Percentiles rank a stretch among this genome's conserved stretches.
These are phyloP conservation scores for Euphonia xanthogaster DNA, from an alignment of 2,797 vertebrate genomes.

Conservation along the genomic window DNA sequence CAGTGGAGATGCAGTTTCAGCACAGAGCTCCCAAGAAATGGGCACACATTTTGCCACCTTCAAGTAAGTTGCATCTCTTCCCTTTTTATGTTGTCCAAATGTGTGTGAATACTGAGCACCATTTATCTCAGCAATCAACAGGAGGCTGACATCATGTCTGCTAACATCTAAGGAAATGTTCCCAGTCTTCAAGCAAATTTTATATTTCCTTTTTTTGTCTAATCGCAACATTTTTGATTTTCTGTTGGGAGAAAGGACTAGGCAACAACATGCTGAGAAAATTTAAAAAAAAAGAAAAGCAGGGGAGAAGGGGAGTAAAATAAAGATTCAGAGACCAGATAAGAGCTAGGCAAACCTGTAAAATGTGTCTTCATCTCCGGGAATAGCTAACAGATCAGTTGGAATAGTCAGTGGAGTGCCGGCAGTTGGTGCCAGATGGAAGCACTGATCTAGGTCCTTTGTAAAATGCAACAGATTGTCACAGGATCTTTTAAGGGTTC, in stretches of 20 bases:
- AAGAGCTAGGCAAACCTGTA: background rate
- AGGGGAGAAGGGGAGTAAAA: background rate
- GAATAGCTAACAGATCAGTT: background rate
- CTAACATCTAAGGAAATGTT: background rate
- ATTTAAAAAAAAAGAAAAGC: background rate
- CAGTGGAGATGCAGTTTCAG: background rate
- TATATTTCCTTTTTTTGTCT: background rate
- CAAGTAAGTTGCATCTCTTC: accelerated
- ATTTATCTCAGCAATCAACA: background rate
- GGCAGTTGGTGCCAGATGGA: background rate
- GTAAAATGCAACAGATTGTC: background rate
- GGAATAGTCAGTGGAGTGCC: background rate
- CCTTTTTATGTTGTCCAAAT: background rate
- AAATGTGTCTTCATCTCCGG: background rate
- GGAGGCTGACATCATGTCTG: background rate
- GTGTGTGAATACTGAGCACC: background rate
- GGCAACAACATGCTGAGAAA: background rate
- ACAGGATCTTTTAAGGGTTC: background rate
- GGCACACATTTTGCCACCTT: background rate
- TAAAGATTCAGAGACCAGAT: background rate
- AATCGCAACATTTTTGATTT: background rate
- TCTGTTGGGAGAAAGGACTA: background rate
- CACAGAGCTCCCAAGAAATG: background rate
- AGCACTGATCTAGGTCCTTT: background rate
- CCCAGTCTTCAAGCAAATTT: background rate